Evolutionary conservation across 2,113 vertebrate species (phyloP), one percentile per base, ranked within the genome.

Genomic region (Rhinoptilus africanus): DNA sequence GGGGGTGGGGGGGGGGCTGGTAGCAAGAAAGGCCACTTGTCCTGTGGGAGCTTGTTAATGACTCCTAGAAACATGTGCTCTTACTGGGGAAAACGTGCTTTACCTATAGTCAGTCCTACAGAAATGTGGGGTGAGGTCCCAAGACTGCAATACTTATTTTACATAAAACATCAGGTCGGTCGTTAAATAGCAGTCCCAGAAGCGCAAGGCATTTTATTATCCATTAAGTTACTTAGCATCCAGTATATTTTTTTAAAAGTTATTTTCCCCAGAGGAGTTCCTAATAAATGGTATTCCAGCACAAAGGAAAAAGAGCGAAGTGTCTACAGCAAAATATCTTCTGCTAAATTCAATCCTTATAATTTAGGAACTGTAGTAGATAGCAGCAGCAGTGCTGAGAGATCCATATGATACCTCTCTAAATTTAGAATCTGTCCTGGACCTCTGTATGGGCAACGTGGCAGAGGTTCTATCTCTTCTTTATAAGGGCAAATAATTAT

Each of bases 131-230:
- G 94, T 92, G 69, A 97, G 92, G 71, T 97, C 96, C 96, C 96
- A 88, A 76, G 96, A 96, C 87, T 97, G 88, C 83, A 88, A 85
- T 96, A 95, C 96, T 97, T 98, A 92, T 96, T 98, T 98, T 98
- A 97, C 97, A 97, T 97, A 95, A 98, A 96, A 97, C 97, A 96
- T 96, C 94, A 96, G 91, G 97, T 96, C 96, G 89, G 93, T 97
- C 97, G 97, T 98, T 98, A 98, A 98, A 98, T 97, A 98, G 97
- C 96, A 97, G 95, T 97, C 97, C 96, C 97, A 97, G 94, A 97
- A 97, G 96, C 76, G 0, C 94, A 95, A 97, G 74, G 92, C 97
- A 95, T 96, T 98, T 98, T 98, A 97, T 98, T 98, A 97, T 97
- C 97, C 98, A 98, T 98, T 98, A 98, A 97, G 97, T 97, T 97